Percentiles rank a stretch among this genome's conserved stretches.
Evolutionary conservation across 2,113 vertebrate species (phyloP).

Genomic region (Engraulis encrasicolus): DNA sequence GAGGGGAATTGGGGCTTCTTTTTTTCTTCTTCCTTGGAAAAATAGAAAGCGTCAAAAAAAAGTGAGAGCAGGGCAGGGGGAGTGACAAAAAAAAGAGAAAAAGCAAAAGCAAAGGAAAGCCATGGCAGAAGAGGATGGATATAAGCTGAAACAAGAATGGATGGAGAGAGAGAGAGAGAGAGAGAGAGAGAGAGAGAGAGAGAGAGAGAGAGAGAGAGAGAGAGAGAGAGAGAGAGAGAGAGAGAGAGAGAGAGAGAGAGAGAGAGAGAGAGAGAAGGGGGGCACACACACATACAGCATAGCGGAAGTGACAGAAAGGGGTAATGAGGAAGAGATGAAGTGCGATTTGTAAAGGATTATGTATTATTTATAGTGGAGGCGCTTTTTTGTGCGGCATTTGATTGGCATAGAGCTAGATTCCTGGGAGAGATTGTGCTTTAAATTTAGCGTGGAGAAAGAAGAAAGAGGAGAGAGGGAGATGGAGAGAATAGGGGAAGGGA

Average conservation of each 20-base stretch:
- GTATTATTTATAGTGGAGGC: slow-evolving; percentile 71
- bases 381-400: slow-evolving; percentile 56
- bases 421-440: slow-evolving; percentile 67
- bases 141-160: slow-evolving; percentile 32
- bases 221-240: slow-evolving; percentile 27
- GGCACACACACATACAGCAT: too few relatives aligned
- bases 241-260: slow-evolving; percentile 26
- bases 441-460: slow-evolving; percentile 63
- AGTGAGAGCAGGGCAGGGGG: not conserved
- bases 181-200: slow-evolving; percentile 10
- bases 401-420: slow-evolving; percentile 66
- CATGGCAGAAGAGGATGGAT: not conserved
- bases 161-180: slow-evolving; percentile 41
- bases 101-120: slow-evolving; percentile 31
- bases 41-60: too few relatives aligned
- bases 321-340: slow-evolving; percentile 64
- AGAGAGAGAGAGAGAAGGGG: slow-evolving; percentile 32
- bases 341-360: slow-evolving; percentile 71
- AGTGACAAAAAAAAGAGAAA: slow-evolving; percentile 20
- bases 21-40: too few relatives aligned
- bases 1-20: too few relatives aligned
- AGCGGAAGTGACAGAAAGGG: slow-evolving; percentile 55
- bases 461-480: slow-evolving; percentile 40
- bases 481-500: slow-evolving; percentile 22
- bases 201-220: slow-evolving; percentile 33